Evolutionary conservation across 2,888 invertebrate genomes (phyloP).

Genomic region (Diaprepes abbreviatus): DNA sequence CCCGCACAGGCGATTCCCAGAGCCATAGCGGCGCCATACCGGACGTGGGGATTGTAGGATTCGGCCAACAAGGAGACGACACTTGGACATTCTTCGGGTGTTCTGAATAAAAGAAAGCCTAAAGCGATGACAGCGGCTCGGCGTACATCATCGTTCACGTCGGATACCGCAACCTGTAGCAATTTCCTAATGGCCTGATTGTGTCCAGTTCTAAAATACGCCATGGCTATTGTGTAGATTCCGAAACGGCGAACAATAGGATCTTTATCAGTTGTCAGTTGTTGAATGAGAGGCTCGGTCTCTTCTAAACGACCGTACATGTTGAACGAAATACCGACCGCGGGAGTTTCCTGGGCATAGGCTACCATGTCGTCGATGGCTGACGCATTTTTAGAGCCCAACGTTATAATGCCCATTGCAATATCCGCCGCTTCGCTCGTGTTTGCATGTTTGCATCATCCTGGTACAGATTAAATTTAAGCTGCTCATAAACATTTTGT

Average conservation of each 20-base stretch:
- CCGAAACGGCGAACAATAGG: constrained; percentile 95
- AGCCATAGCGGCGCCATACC: constrained; percentile 99
- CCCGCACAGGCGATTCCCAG: constrained; percentile 99
- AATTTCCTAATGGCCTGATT: constrained; percentile 96
- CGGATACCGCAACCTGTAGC: constrained; percentile 95
- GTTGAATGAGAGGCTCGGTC: constrained; percentile 93
- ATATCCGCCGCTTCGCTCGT: constrained; percentile 99
- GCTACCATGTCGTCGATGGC: constrained; percentile 96
- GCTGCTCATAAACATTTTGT: constrained; percentile 94
- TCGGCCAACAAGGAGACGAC: constrained; percentile 97
- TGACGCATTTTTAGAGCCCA: constrained; percentile 91
- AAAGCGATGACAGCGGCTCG: constrained; percentile 98
- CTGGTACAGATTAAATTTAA: constrained; percentile 97
- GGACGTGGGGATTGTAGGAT: constrained; percentile 98
- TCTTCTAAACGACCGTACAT: constrained; percentile 98
- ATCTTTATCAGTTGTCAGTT: constrained; percentile 93
- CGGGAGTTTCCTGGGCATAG: constrained; percentile 95
- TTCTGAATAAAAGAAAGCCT: constrained; percentile 73
- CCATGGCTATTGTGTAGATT: constrained; percentile 98
- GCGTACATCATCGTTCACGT: constrained; percentile 98
- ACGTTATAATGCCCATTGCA: constrained; percentile 99
- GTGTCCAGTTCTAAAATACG: constrained; percentile 98
- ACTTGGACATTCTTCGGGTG: constrained; percentile 96
- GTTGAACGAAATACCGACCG: constrained; percentile 95
- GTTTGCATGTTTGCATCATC: constrained; percentile 99